Percentiles rank a stretch among this genome's conserved stretches.
These are phyloP conservation scores for Gadopsis marmoratus DNA, from an alignment of 2,797 vertebrate species.

Conservation along the genomic window DNA sequence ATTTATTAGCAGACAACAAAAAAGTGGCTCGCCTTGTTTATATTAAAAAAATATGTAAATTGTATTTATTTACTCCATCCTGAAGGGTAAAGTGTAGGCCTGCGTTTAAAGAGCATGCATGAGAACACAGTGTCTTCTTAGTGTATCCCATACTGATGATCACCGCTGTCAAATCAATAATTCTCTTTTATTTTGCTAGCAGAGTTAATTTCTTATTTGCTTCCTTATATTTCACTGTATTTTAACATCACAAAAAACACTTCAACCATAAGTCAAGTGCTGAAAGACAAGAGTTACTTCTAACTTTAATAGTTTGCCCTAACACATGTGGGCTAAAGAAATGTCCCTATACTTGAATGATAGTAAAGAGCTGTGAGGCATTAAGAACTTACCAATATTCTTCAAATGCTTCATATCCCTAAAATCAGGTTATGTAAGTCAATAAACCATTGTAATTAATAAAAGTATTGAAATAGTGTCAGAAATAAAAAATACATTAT, in stretches of 20 bases:
- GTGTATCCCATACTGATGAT: background rate
- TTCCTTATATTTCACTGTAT: background rate
- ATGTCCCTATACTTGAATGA: too few relatives aligned
- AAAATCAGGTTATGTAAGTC: too few relatives aligned
- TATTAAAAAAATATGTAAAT: constrained; percentile 72
- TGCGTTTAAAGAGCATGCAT: constrained; percentile 32
- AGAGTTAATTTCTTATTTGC: background rate
- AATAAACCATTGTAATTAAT: too few relatives aligned
- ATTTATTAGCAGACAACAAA: constrained; percentile 70
- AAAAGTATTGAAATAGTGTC: too few relatives aligned
- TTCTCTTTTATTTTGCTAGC: background rate
- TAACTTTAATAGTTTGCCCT: background rate
- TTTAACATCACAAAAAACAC: background rate
- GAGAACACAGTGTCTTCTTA: background rate
- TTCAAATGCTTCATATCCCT: too few relatives aligned
- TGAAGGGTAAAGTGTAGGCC: constrained; percentile 54
- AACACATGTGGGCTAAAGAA: background rate
- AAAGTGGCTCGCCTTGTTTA: constrained; percentile 68
- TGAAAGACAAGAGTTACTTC: background rate
- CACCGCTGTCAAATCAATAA: background rate
- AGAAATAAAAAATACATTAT: too few relatives aligned
- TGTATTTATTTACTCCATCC: constrained; percentile 55
- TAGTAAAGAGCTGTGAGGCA: background rate
- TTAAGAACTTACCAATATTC: background rate
- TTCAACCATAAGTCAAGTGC: background rate